phyloP scores from a whole-genome alignment of 2,888 invertebrate species.

The Ectemnius lituratus region DNA sequence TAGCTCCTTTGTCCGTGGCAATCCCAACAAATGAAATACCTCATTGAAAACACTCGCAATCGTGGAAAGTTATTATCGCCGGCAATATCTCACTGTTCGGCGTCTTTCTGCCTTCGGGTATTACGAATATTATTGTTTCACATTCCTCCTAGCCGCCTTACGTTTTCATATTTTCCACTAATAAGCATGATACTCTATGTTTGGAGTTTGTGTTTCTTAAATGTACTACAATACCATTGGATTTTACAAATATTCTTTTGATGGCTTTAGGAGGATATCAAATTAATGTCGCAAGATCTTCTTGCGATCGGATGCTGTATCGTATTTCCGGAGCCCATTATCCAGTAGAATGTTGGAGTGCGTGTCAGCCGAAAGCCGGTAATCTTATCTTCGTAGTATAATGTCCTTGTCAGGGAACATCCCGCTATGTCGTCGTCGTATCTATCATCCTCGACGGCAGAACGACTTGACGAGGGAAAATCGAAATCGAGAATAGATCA shows the following conservation, averaged over 20 bases:
- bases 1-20: not conserved
- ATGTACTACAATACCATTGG: no score
- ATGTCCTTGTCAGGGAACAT: slow-evolving; percentile 18
- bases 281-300: no score
- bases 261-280: no score
- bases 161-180: no score
- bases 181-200: no score
- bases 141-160: no score
- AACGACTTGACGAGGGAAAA: not conserved
- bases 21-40: slow-evolving; percentile 6
- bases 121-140: no score
- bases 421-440: not conserved
- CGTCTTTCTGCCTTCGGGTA: no score
- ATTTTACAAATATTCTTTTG: no score
- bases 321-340: slow-evolving; percentile 24
- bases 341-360: slow-evolving; percentile 26
- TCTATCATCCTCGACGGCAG: not conserved
- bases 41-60: slow-evolving; percentile 19
- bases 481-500: slow-evolving; percentile 20
- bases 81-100: no score
- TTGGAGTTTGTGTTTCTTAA: no score
- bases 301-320: slow-evolving; percentile 8
- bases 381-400: slow-evolving; percentile 27
- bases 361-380: not conserved
- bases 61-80: slow-evolving; percentile 9